These are phyloP conservation scores for Danaus chrysippus DNA, from an alignment of 2,888 invertebrate species.

Conservation along the genomic window DNA sequence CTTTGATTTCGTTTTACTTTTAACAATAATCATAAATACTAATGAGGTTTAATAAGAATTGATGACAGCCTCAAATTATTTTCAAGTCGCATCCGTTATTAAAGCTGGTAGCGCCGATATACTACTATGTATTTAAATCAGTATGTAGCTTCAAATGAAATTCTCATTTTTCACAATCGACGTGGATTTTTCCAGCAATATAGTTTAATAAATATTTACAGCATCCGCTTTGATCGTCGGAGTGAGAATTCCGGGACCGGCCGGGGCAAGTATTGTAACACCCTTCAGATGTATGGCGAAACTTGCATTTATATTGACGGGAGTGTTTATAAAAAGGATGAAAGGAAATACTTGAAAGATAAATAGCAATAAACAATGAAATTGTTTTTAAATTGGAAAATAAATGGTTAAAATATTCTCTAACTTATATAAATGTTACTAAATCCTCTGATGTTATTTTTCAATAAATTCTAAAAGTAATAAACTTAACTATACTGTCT, in stretches of 20 bases:
- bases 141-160: not conserved
- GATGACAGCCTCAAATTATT: too few species aligned
- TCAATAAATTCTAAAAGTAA: not conserved
- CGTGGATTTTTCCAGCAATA: conserved; percentile 5
- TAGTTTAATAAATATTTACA: conserved; percentile 10
- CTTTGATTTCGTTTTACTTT: too few species aligned
- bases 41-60: too few species aligned
- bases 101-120: too few species aligned
- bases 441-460: not conserved
- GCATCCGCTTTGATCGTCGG: conserved; percentile 29
- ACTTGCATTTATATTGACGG: conserved; percentile 4
- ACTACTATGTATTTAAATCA: too few species aligned
- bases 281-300: not conserved
- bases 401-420: conserved; percentile 5
- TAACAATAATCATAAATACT: too few species aligned
- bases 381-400: not conserved
- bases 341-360: not conserved
- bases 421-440: too few species aligned
- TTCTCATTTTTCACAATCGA: not conserved
- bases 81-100: too few species aligned
- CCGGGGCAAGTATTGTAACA: conserved; percentile 10
- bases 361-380: not conserved
- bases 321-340: not conserved
- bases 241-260: conserved; percentile 24
- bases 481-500: conserved; percentile 12